These are phyloP conservation scores for Pseudomugil tenellus DNA, from an alignment of 2,797 vertebrate species.

Conservation along the genomic window DNA sequence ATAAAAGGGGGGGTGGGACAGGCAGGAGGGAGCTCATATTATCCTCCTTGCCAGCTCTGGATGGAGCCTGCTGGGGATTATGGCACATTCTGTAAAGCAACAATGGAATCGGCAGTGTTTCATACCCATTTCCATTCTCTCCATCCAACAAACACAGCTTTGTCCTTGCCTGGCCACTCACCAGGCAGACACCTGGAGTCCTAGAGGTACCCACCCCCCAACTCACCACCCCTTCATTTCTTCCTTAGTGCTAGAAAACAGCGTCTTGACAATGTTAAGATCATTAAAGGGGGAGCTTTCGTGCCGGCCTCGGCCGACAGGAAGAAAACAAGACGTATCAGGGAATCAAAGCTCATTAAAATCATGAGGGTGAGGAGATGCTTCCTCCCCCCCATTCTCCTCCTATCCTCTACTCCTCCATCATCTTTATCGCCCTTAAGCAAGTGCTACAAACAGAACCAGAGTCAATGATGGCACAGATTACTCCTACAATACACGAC, in stretches of 20 bases:
- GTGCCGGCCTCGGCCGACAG: conserved; percentile 56
- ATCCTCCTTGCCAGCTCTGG: conserved; percentile 80
- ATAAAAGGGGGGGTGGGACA: conserved; percentile 55
- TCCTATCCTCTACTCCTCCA: conserved; percentile 34
- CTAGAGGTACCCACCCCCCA: conserved; percentile 68
- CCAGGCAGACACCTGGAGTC: conserved; percentile 81
- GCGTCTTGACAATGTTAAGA: conserved; percentile 68
- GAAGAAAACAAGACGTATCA: conserved; percentile 69
- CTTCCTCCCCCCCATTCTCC: conserved; percentile 34
- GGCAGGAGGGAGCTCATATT: conserved; percentile 72
- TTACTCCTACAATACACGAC: conserved; percentile 68
- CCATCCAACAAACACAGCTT: conserved; percentile 81
- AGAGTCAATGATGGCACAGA: conserved; percentile 68
- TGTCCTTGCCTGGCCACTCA: conserved; percentile 81
- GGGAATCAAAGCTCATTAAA: conserved; percentile 75
- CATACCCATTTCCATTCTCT: conserved; percentile 83
- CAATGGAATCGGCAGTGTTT: conserved; percentile 82
- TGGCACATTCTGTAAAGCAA: conserved; percentile 85
- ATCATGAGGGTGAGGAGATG: conserved; percentile 65
- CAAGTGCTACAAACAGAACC: conserved; percentile 66
- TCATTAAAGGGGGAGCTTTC: conserved; percentile 80
- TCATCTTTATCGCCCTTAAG: conserved; percentile 68
- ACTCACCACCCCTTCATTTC: conserved; percentile 20
- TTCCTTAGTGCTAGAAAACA: conserved; percentile 34
- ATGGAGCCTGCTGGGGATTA: conserved; percentile 87